Evolutionary conservation across 1,140 invertebrate genomes (phyloP).

Genomic region (Pachyrhynchus sulphureomaculatus): DNA sequence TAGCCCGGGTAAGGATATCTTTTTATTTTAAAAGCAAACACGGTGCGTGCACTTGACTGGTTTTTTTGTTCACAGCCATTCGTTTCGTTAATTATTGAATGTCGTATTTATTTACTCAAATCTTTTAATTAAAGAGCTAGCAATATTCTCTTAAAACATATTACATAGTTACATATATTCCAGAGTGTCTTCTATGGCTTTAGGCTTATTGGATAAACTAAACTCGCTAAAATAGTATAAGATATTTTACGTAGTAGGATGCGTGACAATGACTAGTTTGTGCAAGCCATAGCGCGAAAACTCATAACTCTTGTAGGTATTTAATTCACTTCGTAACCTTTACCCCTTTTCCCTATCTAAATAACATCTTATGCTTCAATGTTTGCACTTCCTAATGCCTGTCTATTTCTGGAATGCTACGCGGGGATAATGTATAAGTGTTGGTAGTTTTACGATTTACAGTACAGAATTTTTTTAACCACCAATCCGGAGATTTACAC

Average conservation of each 20-base stretch:
- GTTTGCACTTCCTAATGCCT: slow-evolving; percentile 2
- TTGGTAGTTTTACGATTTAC: background rate
- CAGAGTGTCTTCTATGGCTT: background rate
- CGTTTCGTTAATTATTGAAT: too few species aligned
- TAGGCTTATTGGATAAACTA: background rate
- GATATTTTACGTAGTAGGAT: background rate
- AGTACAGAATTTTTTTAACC: slow-evolving; percentile 6
- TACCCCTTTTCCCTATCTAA: slow-evolving; percentile 7
- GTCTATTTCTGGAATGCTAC: too few species aligned
- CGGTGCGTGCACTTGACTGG: too few species aligned
- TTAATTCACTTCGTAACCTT: slow-evolving; percentile 21
- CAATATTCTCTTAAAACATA: too few species aligned
- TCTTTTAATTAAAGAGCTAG: too few species aligned
- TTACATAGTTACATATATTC: too few species aligned
- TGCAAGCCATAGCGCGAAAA: slow-evolving; percentile 8
- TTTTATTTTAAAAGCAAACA: too few species aligned
- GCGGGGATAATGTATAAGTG: background rate
- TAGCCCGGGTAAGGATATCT: too few species aligned
- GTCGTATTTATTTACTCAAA: too few species aligned
- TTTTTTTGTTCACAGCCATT: too few species aligned
- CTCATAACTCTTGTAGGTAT: slow-evolving; percentile 16
- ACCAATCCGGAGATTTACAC: too few species aligned
- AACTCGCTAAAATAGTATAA: background rate
- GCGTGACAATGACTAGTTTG: slow-evolving; percentile 22
- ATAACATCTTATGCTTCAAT: slow-evolving; percentile 9